Conservation (phyloP, 2,797 vertebrate species). For the Amniataba percoides region DNA sequence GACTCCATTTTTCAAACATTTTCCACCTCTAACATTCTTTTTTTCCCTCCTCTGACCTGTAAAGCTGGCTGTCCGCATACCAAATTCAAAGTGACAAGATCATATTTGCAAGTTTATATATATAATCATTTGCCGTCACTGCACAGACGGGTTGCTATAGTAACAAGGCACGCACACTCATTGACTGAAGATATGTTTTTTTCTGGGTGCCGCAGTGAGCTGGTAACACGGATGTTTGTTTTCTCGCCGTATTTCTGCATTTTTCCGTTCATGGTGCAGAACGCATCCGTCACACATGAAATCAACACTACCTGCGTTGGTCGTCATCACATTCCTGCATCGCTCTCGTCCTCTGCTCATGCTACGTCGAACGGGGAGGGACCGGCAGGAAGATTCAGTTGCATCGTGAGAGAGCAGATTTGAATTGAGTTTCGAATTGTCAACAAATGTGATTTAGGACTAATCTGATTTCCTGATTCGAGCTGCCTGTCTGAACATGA, state of each 20-base stretch:
- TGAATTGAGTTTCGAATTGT: slow-evolving; percentile 20
- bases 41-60: background rate
- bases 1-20: background rate
- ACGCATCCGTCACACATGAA: slow-evolving; percentile 44
- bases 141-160: slow-evolving; percentile 45
- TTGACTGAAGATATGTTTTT: background rate
- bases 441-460: slow-evolving; percentile 29
- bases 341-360: slow-evolving; percentile 32
- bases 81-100: slow-evolving; percentile 24
- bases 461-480: slow-evolving; percentile 32
- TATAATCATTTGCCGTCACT: slow-evolving; percentile 35
- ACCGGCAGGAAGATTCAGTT: background rate
- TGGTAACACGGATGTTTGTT: slow-evolving; percentile 8
- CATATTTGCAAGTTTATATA: slow-evolving; percentile 28
- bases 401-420: slow-evolving; percentile 1
- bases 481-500: slow-evolving; percentile 13
- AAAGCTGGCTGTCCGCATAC: background rate
- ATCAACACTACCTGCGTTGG: slow-evolving; percentile 35
- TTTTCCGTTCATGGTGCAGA: slow-evolving; percentile 39
- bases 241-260: slow-evolving; percentile 19
- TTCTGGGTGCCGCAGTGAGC: background rate
- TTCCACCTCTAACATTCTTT: background rate
- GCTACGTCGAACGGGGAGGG: slow-evolving; percentile 24
- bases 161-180: slow-evolving; percentile 43
- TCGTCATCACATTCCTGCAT: slow-evolving; percentile 40